Base-by-base conservation (phyloP, 2,797 vertebrate genomes). In the Acridotheres tristis region DNA sequence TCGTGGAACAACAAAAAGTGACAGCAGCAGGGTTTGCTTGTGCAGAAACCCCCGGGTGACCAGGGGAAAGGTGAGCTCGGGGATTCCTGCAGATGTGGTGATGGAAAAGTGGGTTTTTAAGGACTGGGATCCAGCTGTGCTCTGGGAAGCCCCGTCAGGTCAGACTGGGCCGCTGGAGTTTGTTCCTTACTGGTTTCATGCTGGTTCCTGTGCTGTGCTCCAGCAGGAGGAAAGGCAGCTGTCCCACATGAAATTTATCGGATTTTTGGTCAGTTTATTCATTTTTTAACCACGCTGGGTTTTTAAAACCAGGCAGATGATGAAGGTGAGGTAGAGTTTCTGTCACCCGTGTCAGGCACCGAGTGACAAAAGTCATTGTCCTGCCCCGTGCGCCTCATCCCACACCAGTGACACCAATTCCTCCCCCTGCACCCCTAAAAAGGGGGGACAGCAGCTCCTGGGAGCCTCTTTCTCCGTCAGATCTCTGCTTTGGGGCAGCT, bases 81-180 rank as follows among this genome's bases (percentile, higher is more conserved):
- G 32, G 48, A 2, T 55, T 48, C 54, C 36, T 72, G 54, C 38
- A 57, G 72, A 1, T 0, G 3, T 36, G 54, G 9, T 0, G 2
- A 7, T 14, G 54, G 30, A 4, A 57, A 65, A 68, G 30, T 21
- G 55, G 43, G 3, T 73, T 63, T 73, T 66, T 32, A 6, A 67
- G 73, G 67, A 18, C 0, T 14, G 18, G 21, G 21, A 23, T 43
- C 51, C 51, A 47, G 43, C 45, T 61, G 71, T 47, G 78, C 47
- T 20, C 54, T 55, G 67, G 51, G 11, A 47, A 16, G 7, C 12
- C 18, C 40, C 29, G 1, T 0, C 58, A 27, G 43, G 30, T 73
- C 65, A 29, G 19, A 23, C 45, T 38, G 34, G n/a, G 63, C 21
- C 36, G 11, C 8, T 50, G 4, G n/a, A 21, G 27, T 14, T 16